Evolutionary conservation across 1,140 invertebrate species (phyloP), one percentile per base, ranked within the genome.

Genomic region (Aethina tumida): DNA sequence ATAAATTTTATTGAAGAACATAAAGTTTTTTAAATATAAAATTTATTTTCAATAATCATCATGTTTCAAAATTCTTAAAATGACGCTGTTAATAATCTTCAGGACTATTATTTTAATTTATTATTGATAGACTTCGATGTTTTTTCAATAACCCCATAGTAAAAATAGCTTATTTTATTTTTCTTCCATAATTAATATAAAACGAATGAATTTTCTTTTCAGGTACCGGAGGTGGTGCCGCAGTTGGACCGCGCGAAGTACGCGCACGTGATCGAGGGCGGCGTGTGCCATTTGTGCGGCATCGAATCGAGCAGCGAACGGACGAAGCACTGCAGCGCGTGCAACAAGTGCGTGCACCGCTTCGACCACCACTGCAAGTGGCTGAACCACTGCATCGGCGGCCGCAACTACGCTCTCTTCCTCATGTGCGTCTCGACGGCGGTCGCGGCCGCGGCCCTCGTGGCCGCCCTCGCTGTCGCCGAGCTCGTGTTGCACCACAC

Each of bases 321-420:
- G 24, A 91, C 92, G 2, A 98, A 98, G 63, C 95, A 97, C 63
- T 97, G 95, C 56, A 84, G 85, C 46, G 75, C 87, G 28, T 98
- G 95, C 65, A 97, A 98, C 67, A 97, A 97, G 70, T 98, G 95
- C 64, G 81, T 97, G 2, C 75, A 77, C 4, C 73, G 78, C 20
- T 97, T 97, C 64, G 95, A 97, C 55, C 84, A 87, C 61, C 93
- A 97, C 60, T 97, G 93, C 68, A 93, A 95, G 67, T 98, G 94
- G 94, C 67, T 98, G 16, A 97, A 97, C 66, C 93, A 93, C 59
- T 98, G 94, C 67, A 78, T 97, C 14, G 94, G 94, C 0, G 72
- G 72, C 5, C 71, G 87, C 40, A 97, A 97, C 59, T 97, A 97
- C 66, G 71, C 68, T 16, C 77, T 81, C 13, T 97, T 96, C 60